Evolutionary conservation across 2,797 vertebrate species (phyloP).

Genomic region (Phaenicophaeus curvirostris): DNA sequence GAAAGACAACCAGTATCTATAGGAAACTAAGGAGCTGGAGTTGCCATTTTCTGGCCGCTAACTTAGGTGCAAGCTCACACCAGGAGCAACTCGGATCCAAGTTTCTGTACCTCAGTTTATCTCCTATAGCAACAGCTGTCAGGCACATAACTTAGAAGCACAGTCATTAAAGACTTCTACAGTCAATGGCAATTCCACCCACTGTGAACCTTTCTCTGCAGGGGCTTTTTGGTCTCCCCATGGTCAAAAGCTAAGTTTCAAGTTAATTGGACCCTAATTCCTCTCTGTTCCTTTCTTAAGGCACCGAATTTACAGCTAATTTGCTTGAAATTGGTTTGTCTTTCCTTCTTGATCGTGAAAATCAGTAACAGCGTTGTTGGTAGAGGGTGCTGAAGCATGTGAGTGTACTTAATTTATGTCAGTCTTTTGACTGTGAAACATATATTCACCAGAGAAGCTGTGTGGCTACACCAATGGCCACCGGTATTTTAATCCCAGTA

Average conservation of each 20-base stretch:
- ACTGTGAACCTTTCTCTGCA: not conserved
- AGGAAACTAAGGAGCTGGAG: not conserved
- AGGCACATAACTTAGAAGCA: not conserved
- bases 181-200: not conserved
- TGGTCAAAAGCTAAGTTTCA: not conserved
- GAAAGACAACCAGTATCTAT: not conserved
- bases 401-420: conserved; percentile 21
- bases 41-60: not conserved
- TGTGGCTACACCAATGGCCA: not conserved
- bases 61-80: not conserved
- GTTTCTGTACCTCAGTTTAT: not conserved
- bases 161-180: fast-evolving
- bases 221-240: not conserved
- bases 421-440: conserved; percentile 1
- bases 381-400: not conserved
- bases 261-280: not conserved
- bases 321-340: not conserved
- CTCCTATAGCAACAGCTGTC: not conserved
- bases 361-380: not conserved
- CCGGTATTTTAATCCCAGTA: conserved; percentile 23
- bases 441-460: not conserved
- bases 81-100: not conserved
- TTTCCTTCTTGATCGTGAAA: not conserved
- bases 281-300: not conserved
- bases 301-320: not conserved